Evolutionary conservation across 2,888 invertebrate genomes (phyloP), one percentile per base, ranked within the genome.

Genomic region (Torymus aiolomorphi): DNA sequence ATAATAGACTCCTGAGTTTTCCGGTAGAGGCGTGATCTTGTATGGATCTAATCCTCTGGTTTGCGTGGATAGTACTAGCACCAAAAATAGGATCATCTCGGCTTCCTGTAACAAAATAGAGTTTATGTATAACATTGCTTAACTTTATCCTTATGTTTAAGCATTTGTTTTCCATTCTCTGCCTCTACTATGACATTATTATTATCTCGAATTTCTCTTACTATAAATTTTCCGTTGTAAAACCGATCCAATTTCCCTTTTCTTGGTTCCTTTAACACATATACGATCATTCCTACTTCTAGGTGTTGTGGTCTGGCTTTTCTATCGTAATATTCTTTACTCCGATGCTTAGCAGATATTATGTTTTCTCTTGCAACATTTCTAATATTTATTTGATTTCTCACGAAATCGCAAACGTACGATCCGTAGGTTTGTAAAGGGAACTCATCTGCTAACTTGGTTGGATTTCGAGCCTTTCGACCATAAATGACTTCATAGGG

Each of bases 221-320:
- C 4, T 8, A 10, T 63, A 20, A 63, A 63, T 42, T 10, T 63
- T n/a, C 63, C 63, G 31, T 63, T 63, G n/a, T n/a, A 63, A 42
- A 63, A 63, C 5, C 2, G 5, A 20, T 63, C 42, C 1, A 63
- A 12, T 42, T 63, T 63, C 1, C 63, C 63, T 42, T 63, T 42
- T 49, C 63, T 8, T 5, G 63, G 31, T 49, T 63, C 63, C 14
- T 42, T 31, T 12, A 31, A 10, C 13, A 63, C 42, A 63, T 42
- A 63, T 3, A 63, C 63, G 14, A 42, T 1, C 63, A 63, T 63
- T n/a, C 42, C 63, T 42, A 63, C 31, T 42, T 63, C 0, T 12
- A 63, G 42, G 13, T 63, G 14, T 63, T 63, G 42, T n/a, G 63
- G 63, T 10, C 49, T 13, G 14, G 14, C 49, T 2, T 24, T 49